Percentiles rank a stretch among this genome's conserved stretches.
These are phyloP conservation scores for Notocelia uddmanniana DNA, from an alignment of 2,888 invertebrate species.

Conservation along the genomic window DNA sequence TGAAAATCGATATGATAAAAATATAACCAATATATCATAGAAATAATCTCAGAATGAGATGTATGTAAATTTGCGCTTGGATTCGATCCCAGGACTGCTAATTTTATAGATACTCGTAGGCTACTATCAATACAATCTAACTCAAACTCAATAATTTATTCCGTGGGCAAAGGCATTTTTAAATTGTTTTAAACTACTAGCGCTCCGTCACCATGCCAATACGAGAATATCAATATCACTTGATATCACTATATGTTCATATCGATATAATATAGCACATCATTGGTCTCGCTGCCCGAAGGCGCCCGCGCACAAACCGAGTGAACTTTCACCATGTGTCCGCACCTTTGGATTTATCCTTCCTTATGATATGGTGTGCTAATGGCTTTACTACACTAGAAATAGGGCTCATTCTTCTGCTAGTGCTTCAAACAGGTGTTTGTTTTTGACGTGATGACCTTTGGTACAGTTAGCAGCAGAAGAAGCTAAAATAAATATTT, in stretches of 20 bases:
- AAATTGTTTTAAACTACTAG: background rate
- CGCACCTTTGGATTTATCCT: constrained; percentile 67
- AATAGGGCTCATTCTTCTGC: background rate
- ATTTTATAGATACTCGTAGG: background rate
- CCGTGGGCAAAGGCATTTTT: background rate
- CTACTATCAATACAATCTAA: background rate
- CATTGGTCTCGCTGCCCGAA: constrained; percentile 66
- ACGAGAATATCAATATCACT: too few relatives aligned
- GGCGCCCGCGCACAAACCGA: constrained; percentile 61
- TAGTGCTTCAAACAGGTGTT: constrained; percentile 7
- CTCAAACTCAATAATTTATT: background rate
- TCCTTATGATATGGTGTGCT: constrained; percentile 53
- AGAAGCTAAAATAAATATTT: too few relatives aligned
- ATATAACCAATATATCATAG: background rate
- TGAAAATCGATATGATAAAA: too few relatives aligned
- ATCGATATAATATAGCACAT: constrained; percentile 52
- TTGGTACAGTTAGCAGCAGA: too few relatives aligned
- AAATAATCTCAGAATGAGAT: too few relatives aligned
- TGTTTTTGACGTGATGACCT: constrained; percentile 15
- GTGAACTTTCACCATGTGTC: constrained; percentile 77
- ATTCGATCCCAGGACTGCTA: background rate
- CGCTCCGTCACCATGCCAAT: background rate
- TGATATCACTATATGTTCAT: constrained; percentile 26
- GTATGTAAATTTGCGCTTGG: too few relatives aligned
- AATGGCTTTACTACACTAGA: constrained; percentile 3